Evolutionary conservation across 2,113 vertebrate species (phyloP).

Genomic region (Cheirogaleus medius): DNA sequence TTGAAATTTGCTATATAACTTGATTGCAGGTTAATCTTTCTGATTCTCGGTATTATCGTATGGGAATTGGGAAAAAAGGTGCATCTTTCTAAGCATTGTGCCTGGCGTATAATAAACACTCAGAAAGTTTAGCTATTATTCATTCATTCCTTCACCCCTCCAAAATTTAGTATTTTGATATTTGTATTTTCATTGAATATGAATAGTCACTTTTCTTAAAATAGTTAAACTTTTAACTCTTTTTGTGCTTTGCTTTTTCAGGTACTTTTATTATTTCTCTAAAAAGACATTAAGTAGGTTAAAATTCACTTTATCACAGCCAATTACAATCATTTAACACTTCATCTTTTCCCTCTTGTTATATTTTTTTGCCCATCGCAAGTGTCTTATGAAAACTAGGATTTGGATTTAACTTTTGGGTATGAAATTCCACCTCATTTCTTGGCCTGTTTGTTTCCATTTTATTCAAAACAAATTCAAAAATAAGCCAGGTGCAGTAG

Average conservation of each 20-base stretch:
- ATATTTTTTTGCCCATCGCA: background rate
- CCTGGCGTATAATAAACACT: background rate
- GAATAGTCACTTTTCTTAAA: background rate
- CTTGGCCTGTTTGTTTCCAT: background rate
- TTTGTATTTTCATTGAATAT: background rate
- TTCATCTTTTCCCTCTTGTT: background rate
- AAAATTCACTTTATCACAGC: background rate
- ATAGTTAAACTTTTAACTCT: background rate
- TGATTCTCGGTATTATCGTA: background rate
- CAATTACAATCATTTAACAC: background rate
- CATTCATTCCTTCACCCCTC: background rate
- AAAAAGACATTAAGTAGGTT: background rate
- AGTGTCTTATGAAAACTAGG: background rate
- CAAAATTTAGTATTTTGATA: background rate
- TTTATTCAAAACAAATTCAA: slow-evolving; percentile 20
- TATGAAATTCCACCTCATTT: background rate
- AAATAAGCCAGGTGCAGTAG: background rate
- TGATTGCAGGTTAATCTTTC: background rate
- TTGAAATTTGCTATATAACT: background rate
- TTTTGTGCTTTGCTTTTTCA: slow-evolving; percentile 19
- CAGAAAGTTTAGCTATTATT: background rate
- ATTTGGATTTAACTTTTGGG: slow-evolving; percentile 44
- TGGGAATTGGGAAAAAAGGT: background rate
- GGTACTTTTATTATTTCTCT: background rate
- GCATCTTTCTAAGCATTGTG: background rate